A percentile compares a stretch with the other conserved stretches of the same genome.
Evolutionary conservation across 2,797 vertebrate genomes (phyloP).

Genomic region (Xiphophorus birchmanni): DNA sequence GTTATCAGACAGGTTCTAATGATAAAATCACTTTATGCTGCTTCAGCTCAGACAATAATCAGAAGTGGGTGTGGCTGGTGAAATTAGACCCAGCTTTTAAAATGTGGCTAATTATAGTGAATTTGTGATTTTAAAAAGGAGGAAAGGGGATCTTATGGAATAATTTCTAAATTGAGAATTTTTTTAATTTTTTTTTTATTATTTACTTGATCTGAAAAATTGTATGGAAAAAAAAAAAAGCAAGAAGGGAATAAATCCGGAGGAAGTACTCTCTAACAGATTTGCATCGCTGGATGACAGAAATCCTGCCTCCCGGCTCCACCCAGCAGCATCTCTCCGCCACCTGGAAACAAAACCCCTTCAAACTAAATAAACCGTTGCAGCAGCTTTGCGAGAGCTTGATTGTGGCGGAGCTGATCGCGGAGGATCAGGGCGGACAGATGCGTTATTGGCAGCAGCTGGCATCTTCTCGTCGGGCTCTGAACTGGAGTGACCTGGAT

Average conservation of each 20-base stretch:
- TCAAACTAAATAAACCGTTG: constrained; percentile 34
- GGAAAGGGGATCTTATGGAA: too few relatives aligned
- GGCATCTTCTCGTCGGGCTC: constrained; percentile 16
- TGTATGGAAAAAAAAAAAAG: background rate
- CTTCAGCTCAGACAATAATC: background rate
- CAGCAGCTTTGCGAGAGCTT: constrained; percentile 17
- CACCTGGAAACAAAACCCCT: constrained; percentile 73
- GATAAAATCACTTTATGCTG: background rate
- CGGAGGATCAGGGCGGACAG: background rate
- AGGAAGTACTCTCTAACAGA: background rate
- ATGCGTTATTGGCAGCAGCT: constrained; percentile 24
- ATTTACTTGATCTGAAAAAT: background rate
- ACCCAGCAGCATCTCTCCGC: constrained; percentile 44
- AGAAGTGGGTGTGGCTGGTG: background rate
- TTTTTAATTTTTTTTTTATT: too few relatives aligned
- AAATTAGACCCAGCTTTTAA: background rate
- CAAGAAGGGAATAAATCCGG: background rate
- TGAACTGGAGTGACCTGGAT: constrained; percentile 72
- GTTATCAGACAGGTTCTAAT: background rate
- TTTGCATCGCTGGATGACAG: background rate
- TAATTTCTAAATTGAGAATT: background rate
- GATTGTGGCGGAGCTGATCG: background rate
- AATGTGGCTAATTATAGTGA: background rate
- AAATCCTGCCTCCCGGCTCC: constrained; percentile 43
- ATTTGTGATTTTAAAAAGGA: background rate